Evolutionary conservation across 2,797 vertebrate species (phyloP), one percentile per base, ranked within the genome.

Genomic region (Fistularia tabacaria): DNA sequence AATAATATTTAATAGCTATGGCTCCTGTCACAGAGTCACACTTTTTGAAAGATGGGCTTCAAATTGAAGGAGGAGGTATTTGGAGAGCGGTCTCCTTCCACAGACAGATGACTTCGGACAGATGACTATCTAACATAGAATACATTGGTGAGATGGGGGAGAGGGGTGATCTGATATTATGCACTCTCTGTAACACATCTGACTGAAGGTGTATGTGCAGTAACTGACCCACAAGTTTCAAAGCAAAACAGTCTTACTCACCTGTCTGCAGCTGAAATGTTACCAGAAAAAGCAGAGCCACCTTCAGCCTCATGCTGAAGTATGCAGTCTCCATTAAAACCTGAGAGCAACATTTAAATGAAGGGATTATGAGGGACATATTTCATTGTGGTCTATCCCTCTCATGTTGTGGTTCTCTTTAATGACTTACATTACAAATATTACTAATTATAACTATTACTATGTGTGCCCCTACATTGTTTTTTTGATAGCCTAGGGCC

Each of bases 211-310:
- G 38, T 36, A 36, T 36, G 8, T 3, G 46, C 15, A 37, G 46
- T 48, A 54, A 49, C 7, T 39, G 11, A 38, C 5, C 38, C 8
- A 4, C 14, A n/a, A 55, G 11, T 59, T 13, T 9, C 36, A 53
- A 8, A 42, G 25, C 10, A 6, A 15, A 10, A 38, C 38, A 45
- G 47, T 36, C n/a, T 49, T 10, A 82, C 88, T 88, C 79, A 92
- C 90, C 87, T 79, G 81, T 82, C 38, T 47, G 74, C 25, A 81
- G 62, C 52, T 45, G 66, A n/a, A 79, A 6, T 50, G 74, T 60
- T 12, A 76, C 7, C 47, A 86, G 54, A 41, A 82, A 49, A 57
- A 90, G 51, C 57, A 73, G 14, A 43, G 70, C 44, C 64, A 79
- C 15, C 50, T 66, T 73, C 37, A 73, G 48, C 59, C 46, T 65